A percentile compares a stretch with the other conserved stretches of the same genome.
phyloP scores from a whole-genome alignment of 2,113 vertebrate species.

The Myotis davidii region DNA sequence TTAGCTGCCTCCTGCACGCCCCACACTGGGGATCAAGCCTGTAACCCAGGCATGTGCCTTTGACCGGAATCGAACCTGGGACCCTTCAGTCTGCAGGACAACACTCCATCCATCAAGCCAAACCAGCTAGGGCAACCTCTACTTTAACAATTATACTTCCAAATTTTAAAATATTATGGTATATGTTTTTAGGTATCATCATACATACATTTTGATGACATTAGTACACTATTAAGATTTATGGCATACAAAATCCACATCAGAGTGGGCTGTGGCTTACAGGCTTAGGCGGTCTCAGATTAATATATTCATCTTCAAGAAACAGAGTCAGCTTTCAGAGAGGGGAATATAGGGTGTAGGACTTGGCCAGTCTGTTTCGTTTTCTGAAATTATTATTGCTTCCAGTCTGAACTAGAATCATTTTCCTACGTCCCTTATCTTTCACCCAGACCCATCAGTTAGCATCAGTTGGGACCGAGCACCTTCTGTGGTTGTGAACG shows the following conservation, averaged over 20 bases:
- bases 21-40: too few relatives aligned
- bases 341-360: not conserved
- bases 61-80: too few relatives aligned
- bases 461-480: not conserved
- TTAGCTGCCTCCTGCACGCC: too few relatives aligned
- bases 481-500: not conserved
- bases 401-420: not conserved
- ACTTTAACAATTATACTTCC: not conserved
- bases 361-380: not conserved
- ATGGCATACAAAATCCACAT: not conserved
- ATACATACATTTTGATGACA: not conserved
- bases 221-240: not conserved
- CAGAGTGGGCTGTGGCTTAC: not conserved
- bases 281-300: slow-evolving; percentile 2
- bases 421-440: slow-evolving; percentile 11
- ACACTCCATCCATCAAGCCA: too few relatives aligned
- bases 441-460: not conserved
- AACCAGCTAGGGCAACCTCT: not conserved
- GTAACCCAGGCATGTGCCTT: too few relatives aligned
- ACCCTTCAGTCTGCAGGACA: too few relatives aligned
- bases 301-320: not conserved
- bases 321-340: not conserved
- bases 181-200: not conserved
- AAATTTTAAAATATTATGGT: not conserved
- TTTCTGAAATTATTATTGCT: slow-evolving; percentile 28